Base-by-base conservation (phyloP, 1,140 invertebrate genomes). In the Drosophila cardini region DNA sequence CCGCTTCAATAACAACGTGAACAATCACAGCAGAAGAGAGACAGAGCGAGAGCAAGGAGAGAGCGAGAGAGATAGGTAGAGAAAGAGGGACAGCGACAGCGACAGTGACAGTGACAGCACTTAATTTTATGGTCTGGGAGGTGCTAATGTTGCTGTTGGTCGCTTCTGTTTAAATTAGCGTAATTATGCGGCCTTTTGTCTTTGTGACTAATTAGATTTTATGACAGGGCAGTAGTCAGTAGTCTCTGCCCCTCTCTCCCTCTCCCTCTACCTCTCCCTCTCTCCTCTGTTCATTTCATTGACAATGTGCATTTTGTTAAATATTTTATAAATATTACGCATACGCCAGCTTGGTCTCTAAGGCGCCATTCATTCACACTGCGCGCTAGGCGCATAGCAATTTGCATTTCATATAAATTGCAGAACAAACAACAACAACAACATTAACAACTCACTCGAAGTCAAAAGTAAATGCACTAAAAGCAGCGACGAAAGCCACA, bases 331-430 rank as follows among this genome's bases (percentile, higher is more conserved):
- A 87, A 87, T 87, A 87, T 82, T 67, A 87, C 83, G 82, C 82
- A 86, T 86, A 86, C 68, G 72, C 69, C 43, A 38, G 10, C 36
- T 38, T 38, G 26, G 18, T 79, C 83, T 83, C 83, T 21, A 78
- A 83, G 75, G 67, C 78, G 64, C 61, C 79, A 81, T 82, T 74
- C 43, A 50, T 50, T 50, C 30, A 11, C 26, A 32, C 48, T 53
- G 67, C 21, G 74, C 81, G 74, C 81, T 18, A 71, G 74, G 58
- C 73, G 60, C 67, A 76, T 52, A 62, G 46, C 68, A 82, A 86
- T 86, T 86, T 86, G 83, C 83, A 86, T 86, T 79, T 87, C 76
- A 86, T 86, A 87, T 83, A 86, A 86, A 86, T 87, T 87, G 76
- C 72, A 86, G 73, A 87, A 76, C 78, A 78, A 26, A 76, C 57